A percentile compares a stretch with the other conserved stretches of the same genome.
Conservation (phyloP, 2,113 vertebrate genomes). For the Mirounga angustirostris region DNA sequence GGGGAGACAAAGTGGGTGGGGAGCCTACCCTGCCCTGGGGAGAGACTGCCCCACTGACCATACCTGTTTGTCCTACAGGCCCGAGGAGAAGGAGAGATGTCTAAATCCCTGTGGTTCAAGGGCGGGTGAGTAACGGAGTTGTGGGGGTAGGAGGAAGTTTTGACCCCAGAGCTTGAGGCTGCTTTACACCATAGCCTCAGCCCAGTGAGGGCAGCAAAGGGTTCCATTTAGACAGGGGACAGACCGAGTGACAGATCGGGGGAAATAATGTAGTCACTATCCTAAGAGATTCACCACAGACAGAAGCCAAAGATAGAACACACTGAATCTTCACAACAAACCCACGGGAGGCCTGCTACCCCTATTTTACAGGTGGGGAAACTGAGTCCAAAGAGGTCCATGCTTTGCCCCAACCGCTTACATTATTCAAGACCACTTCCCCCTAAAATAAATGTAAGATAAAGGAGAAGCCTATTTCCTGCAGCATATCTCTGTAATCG, state of each 20-base stretch:
- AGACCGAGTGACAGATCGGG: not conserved
- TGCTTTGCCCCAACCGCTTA: not conserved
- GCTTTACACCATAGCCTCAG: not conserved
- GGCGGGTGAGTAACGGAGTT: constrained; percentile 92
- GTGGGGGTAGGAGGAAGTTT: not conserved
- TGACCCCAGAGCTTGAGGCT: rapidly evolving
- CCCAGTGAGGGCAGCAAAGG: not conserved
- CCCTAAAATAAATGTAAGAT: not conserved
- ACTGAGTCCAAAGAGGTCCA: not conserved
- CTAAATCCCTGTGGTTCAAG: constrained; percentile 97
- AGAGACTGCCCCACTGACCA: not conserved
- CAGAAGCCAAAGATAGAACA: not conserved
- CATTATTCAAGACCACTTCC: not conserved
- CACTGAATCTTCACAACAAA: not conserved
- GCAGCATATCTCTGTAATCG: too few relatives aligned
- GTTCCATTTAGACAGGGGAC: not conserved
- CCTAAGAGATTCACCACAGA: not conserved
- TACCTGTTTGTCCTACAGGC: constrained; percentile 88
- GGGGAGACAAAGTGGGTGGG: not conserved
- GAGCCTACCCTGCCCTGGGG: not conserved
- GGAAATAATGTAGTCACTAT: not conserved
- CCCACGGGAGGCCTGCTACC: not conserved
- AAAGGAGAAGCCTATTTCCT: not conserved
- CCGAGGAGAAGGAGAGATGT: constrained; percentile 94
- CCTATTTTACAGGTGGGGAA: not conserved